Evolutionary conservation across 2,888 invertebrate species (phyloP).

Genomic region (Theristus sp.): DNA sequence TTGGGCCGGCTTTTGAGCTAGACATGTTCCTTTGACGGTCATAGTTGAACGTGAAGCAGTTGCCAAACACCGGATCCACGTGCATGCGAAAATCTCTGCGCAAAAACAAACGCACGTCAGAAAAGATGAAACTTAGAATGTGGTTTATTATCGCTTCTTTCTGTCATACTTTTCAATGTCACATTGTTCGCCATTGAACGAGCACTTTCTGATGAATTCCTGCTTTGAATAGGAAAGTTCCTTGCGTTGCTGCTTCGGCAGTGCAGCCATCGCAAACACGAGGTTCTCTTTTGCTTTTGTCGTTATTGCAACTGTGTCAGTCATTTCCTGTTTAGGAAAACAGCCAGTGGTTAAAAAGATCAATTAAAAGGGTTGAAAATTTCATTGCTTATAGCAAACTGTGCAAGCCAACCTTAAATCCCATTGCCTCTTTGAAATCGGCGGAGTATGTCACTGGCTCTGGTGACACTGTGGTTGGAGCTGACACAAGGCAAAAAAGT

Average conservation of each 20-base stretch:
- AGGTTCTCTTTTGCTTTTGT: background rate
- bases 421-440: background rate
- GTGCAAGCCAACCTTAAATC: background rate
- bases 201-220: constrained; percentile 17
- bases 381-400: too few species aligned
- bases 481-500: too few species aligned
- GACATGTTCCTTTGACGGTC: constrained; percentile 12
- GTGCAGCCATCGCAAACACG: background rate
- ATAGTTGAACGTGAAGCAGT: constrained; percentile 25
- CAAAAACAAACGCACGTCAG: too few species aligned
- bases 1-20: constrained; percentile 22
- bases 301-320: background rate
- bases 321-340: too few species aligned
- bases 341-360: too few species aligned
- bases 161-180: constrained; percentile 14
- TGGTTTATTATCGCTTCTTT: too few species aligned
- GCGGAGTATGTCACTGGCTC: too few species aligned
- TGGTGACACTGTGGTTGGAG: background rate
- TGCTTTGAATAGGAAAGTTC: background rate
- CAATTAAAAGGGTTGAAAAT: too few species aligned
- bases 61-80: constrained; percentile 24
- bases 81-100: constrained; percentile 14
- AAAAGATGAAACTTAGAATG: too few species aligned
- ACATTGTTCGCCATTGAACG: constrained; percentile 23
- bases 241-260: background rate